Evolutionary conservation across 2,888 invertebrate genomes (phyloP).

Genomic region (Ommatoiulus sabulosus): DNA sequence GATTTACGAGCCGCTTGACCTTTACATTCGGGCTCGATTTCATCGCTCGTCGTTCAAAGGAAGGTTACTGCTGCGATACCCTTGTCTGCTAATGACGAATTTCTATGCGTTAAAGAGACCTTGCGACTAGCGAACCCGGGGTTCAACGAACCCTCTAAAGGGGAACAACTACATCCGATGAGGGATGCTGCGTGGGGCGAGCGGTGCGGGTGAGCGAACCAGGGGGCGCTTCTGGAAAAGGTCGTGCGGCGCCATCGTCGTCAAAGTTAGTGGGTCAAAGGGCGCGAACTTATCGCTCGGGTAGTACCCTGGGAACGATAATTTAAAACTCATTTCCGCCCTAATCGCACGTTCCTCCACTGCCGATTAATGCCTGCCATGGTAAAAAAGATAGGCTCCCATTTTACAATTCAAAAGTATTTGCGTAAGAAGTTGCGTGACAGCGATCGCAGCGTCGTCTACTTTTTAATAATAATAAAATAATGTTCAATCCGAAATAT

Average conservation of each 20-base stretch:
- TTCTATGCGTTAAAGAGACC: slow-evolving; percentile 12
- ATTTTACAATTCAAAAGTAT: no score
- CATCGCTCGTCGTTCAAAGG: neutral
- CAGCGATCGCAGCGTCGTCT: no score
- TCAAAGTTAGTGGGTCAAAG: no score
- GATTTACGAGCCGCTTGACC: slow-evolving; percentile 10
- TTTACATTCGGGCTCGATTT: neutral
- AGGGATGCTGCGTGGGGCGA: neutral
- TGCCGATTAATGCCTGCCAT: no score
- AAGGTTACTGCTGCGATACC: neutral
- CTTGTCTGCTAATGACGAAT: slow-evolving; percentile 12
- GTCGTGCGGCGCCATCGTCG: neutral
- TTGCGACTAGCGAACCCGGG: neutral
- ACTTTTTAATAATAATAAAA: no score
- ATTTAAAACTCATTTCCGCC: neutral
- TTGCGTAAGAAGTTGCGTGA: no score
- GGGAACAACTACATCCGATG: neutral
- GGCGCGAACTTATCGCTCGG: no score
- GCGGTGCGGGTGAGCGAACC: neutral
- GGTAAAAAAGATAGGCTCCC: no score
- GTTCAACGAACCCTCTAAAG: slow-evolving; percentile 5
- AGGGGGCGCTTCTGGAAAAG: slow-evolving; percentile 10
- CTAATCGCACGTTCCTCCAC: neutral
- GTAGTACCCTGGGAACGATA: no score
- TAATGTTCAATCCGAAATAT: no score